Base-by-base conservation (phyloP, 2,888 invertebrate species). In the Escarpia spicata region DNA sequence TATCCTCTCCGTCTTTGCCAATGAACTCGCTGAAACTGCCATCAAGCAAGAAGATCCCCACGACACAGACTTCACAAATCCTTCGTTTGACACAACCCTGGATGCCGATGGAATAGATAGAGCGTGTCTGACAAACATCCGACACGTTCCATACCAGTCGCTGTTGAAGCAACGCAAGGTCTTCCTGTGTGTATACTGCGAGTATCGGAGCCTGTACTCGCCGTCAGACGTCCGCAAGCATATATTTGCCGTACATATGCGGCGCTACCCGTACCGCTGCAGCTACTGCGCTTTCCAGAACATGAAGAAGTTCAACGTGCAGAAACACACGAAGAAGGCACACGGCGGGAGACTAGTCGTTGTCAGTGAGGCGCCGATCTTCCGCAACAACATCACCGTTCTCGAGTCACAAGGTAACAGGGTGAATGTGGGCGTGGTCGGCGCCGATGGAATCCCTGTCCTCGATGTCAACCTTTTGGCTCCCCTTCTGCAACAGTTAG, bases 271-370 rank as follows among this genome's bases (percentile, higher is more conserved):
- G 43, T 93, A 93, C 92, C 92, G 92, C 31, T 93, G 93, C 58
- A 91, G 91, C 92, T 92, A 93, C 92, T 93, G 93, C 90, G 91
- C 91, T 19, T 93, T 92, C 91, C 92, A 93, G 92, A 92, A 75
- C 75, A 75, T 75, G 75, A 75, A 75, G n/a, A 75, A 75, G n/a
- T 75, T 75, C n/a, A n/a, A 19, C n/a, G 75, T 75, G 26, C 75
- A 75, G 75, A 75, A 75, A 26, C 75, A 75, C 75, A 75, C 75
- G 75, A 75, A 75, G 75, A 75, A 75, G n/a, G 6, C 26, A 26
- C 75, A 75, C 75, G n/a, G 19, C 75, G n/a, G 75, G 3, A 19
- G 26, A 26, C 75, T 4, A 26, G 19, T 75, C 26, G 3, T 75
- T 26, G 75, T 75, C 75, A 26, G 6, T 26, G 75, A 75, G 75